Base-by-base conservation (phyloP, 2,888 invertebrate species). In the Agonopterix arenella region DNA sequence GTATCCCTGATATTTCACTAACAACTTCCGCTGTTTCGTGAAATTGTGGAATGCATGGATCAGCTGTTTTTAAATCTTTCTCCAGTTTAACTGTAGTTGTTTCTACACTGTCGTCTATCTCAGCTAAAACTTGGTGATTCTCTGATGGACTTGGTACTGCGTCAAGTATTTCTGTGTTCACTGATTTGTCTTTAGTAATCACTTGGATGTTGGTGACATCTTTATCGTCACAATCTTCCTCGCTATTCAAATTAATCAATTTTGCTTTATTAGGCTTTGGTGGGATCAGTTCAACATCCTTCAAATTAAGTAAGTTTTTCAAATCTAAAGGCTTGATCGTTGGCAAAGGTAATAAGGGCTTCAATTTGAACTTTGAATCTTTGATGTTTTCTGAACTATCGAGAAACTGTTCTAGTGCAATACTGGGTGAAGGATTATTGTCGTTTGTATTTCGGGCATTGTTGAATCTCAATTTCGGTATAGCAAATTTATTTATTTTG, bases 301-400 rank as follows among this genome's bases (percentile, higher is more conserved):
- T 74, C 44, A 81, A 58, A 45, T 80, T 80, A 2, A 75, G 52
- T 41, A 77, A 57, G 49, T 72, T 70, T 56, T 67, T 70, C 10
- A 77, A 45, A 41, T 53, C 52, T 4, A 61, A 43, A 4, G 70
- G 67, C 37, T 36, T 57, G 44, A 40, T 48, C 28, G 4, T 28
- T 28, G 28, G 28, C 28, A 28, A 28, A 28, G 28, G 28, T 7
- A 28, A 5, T 28, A 28, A 28, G 7, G 28, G 28, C 28, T 28
- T 28, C 28, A 28, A 7, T 28, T 28, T 28, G 28, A 28, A 28
- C 28, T 28, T 2, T 28, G 28, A 28, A 5, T 28, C 28, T 28
- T 28, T 28, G 1, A 28, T 7, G 28, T 28, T 28, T 28, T 28
- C 28, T 4, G 28, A 28, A 28, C 28, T 28, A 28, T 28, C 28